Base-by-base conservation (phyloP, 2,888 invertebrate species). In the Drosophila phalerata region DNA sequence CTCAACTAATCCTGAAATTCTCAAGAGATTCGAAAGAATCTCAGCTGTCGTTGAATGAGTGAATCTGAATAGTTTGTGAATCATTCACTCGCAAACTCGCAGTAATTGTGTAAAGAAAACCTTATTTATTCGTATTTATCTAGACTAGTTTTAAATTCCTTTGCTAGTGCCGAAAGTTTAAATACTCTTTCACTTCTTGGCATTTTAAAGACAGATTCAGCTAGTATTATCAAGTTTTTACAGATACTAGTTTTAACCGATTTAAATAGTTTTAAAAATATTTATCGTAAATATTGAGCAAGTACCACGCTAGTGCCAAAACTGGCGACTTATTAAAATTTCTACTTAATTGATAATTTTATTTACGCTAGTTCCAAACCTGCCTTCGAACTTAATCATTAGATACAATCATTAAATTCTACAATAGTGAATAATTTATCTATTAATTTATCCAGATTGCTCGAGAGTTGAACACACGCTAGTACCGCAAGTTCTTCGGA, bases 1-100 rank as follows among this genome's bases (percentile, higher is more conserved):
- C 22, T 42, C 8, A 42, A 42, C 13, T 25, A 22, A 57, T 17
- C 38, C 28, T 22, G 34, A 19, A 19, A 49, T 19, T 34, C 49
- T 49, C 30, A 8, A 34, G n/a, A n/a, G 49, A 9, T 49, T 34
- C 34, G 9, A 32, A 49, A 49, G 8, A 9, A 34, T 9, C 19
- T 49, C 22, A 49, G 49, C 34, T 49, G 32, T 13, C 8, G n/a
- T 49, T 9, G 32, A 49, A 32, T 9, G 49, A 19, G 49, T 19
- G n/a, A 11, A 49, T 34, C 8, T 34, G 34, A 49, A 49, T 49
- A 49, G 32, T 49, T 34, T 34, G 19, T 49, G 32, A 17, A 19
- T 32, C 17, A 15, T 17, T 48, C 6, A 25, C 43, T 43, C 13
- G 6, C 22, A 25, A 45, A 22, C 5, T 17, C 11, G 19, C 17